A percentile compares a stretch with the other conserved stretches of the same genome.
phyloP scores from a whole-genome alignment of 2,888 invertebrate genomes.

The Pseudeuparius sepicola region DNA sequence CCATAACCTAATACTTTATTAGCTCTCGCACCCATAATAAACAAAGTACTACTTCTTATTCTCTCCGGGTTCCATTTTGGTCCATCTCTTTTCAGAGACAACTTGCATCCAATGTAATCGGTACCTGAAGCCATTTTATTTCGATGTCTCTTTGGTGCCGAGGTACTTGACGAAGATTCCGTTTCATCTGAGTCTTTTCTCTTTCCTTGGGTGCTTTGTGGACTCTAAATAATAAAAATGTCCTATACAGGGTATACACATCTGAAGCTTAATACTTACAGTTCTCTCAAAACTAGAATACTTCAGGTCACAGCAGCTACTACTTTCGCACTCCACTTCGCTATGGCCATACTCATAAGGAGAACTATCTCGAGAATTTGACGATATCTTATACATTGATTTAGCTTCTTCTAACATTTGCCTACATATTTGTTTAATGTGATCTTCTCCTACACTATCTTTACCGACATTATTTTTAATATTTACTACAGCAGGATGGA shows the following conservation, averaged over 20 bases:
- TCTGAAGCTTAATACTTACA: conserved; percentile 31
- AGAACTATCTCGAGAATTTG: conserved; percentile 40
- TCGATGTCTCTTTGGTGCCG: conserved; percentile 27
- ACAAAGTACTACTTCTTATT: conserved; percentile 59
- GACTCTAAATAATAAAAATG: conserved; percentile 42
- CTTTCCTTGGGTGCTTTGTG: conserved; percentile 44
- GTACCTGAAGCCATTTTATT: conserved; percentile 31
- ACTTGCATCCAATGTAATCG: conserved; percentile 40
- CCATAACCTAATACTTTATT: conserved; percentile 66
- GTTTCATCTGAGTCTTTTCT: conserved; percentile 59
- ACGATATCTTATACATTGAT: conserved; percentile 50
- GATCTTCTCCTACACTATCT: conserved; percentile 66
- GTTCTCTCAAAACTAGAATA: conserved; percentile 31
- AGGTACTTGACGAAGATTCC: conserved; percentile 36
- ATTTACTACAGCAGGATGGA: conserved; percentile 69
- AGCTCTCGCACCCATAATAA: conserved; percentile 72
- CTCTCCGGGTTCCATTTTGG: conserved; percentile 68
- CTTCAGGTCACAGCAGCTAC: conserved; percentile 41
- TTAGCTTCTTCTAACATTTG: conserved; percentile 74
- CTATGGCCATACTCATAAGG: conserved; percentile 47
- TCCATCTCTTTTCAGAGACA: conserved; percentile 43
- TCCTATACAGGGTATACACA: conserved; percentile 5
- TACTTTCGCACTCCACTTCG: conserved; percentile 39
- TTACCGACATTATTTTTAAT: conserved; percentile 65
- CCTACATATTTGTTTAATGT: conserved; percentile 61